A percentile compares a stretch with the other conserved stretches of the same genome.
Conservation (phyloP, 2,113 vertebrate species). For the Vireo altiloquus region DNA sequence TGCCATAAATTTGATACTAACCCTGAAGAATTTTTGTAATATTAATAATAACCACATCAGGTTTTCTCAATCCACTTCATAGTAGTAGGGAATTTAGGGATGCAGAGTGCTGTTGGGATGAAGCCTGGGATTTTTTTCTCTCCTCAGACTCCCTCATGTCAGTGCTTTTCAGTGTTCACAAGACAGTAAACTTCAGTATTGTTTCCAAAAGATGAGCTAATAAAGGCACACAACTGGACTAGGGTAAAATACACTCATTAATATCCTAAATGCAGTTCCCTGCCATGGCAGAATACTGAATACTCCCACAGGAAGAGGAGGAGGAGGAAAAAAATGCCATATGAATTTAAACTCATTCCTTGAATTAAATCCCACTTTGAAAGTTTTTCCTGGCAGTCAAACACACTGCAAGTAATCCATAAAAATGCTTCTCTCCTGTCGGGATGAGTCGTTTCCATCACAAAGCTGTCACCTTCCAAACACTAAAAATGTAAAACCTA, state of each 20-base stretch:
- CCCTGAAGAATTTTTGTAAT: background rate
- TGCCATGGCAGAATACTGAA: slow-evolving; percentile 18
- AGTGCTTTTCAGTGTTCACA: slow-evolving; percentile 50
- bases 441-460: background rate
- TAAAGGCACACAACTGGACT: background rate
- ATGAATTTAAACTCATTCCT: slow-evolving; percentile 42
- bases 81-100: background rate
- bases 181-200: slow-evolving; percentile 21
- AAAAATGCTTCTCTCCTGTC: background rate
- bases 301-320: slow-evolving; percentile 55
- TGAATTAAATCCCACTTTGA: slow-evolving; percentile 56
- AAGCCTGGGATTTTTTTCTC: background rate
- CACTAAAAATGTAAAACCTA: background rate
- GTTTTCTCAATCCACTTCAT: background rate
- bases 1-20: background rate
- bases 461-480: background rate
- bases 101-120: background rate
- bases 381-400: slow-evolving; percentile 47
- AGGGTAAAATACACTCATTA: slow-evolving; percentile 28
- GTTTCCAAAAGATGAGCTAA: slow-evolving; percentile 55
- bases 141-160: background rate
- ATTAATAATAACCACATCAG: background rate
- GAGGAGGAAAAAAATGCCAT: slow-evolving; percentile 23
- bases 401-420: background rate
- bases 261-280: background rate